Conservation (phyloP, 2,113 vertebrate species). For the Daboia siamensis region DNA sequence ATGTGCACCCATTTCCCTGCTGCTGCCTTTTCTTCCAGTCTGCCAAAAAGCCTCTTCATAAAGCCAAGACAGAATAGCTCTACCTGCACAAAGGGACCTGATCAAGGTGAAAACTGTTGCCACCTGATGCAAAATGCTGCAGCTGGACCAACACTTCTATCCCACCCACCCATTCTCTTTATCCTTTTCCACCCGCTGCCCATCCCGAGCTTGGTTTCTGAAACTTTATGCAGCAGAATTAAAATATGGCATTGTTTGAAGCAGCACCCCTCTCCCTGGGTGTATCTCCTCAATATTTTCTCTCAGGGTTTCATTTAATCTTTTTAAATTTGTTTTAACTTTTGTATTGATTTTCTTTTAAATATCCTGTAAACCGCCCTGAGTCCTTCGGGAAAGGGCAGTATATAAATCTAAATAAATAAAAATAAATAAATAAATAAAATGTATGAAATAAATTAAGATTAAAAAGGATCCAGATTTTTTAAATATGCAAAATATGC, state of each 20-base stretch:
- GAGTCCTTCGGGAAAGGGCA: no score
- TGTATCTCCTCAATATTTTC: not conserved
- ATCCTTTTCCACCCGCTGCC: not conserved
- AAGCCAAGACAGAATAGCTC: not conserved
- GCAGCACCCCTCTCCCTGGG: not conserved
- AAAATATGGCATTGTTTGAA: not conserved
- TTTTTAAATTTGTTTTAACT: no score
- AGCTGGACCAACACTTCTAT: not conserved
- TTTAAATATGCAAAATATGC: not conserved
- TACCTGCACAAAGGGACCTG: not conserved
- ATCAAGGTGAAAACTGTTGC: not conserved
- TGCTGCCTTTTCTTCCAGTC: no score
- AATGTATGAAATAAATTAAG: not conserved
- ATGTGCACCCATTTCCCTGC: no score
- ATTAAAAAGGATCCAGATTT: not conserved
- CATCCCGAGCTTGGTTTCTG: not conserved
- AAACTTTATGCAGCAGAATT: not conserved
- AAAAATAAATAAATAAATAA: no score
- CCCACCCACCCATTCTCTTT: not conserved
- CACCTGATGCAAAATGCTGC: not conserved
- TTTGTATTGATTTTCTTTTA: no score
- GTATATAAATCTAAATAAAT: no score
- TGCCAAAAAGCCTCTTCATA: not conserved
- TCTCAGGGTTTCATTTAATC: no score
- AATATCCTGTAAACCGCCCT: no score